Base-by-base conservation (phyloP, 2,888 invertebrate genomes). In the Drosophila nr. fundita region DNA sequence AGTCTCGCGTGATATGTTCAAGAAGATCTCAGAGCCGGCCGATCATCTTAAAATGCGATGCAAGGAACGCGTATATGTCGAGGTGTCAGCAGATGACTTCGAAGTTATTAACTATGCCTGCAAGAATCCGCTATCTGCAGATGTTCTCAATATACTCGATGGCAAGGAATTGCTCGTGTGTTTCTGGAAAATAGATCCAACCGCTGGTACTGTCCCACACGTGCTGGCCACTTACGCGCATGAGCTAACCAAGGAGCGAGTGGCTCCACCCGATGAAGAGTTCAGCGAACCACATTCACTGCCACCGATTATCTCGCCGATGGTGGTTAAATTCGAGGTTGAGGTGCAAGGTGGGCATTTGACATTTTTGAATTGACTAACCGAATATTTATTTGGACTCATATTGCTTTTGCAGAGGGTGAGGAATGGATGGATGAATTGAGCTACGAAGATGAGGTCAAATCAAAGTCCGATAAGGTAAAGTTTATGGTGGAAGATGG, bases 131-230 rank as follows among this genome's bases (percentile, higher is more conserved):
- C 24, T 93, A 21, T 61, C 87, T 0, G 42, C 78, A 3, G 92
- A 93, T 29, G 71, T 93, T 29, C 74, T 93, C 6, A 86, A 93
- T 7, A 87, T 91, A 36, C 73, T 93, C 67, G 76, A 87, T 65
- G 86, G 90, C 13, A 93, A 93, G 63, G 93, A 93, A 59, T 62
- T 92, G 54, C 77, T 93, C 2, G 55, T 91, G n/a, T 91, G 92
- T 49, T 91, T 89, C 68, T 93, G 93, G 93, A 93, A 93, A 80
- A 71, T 91, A 27, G 93, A 92, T 15, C 89, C 89, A 11, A 68
- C 84, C 18, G 60, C 83, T 4, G 82, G 84, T 1, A 53, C 79
- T 2, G 76, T 93, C 40, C 85, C 90, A 3, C 85, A 91, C 5
- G 80, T 90, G 1, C 75, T 93, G 15, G 59, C 76, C 2, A 62